These are phyloP conservation scores for Oscheius sp. DNA, from an alignment of 1,140 invertebrate genomes.

Conservation along the genomic window DNA sequence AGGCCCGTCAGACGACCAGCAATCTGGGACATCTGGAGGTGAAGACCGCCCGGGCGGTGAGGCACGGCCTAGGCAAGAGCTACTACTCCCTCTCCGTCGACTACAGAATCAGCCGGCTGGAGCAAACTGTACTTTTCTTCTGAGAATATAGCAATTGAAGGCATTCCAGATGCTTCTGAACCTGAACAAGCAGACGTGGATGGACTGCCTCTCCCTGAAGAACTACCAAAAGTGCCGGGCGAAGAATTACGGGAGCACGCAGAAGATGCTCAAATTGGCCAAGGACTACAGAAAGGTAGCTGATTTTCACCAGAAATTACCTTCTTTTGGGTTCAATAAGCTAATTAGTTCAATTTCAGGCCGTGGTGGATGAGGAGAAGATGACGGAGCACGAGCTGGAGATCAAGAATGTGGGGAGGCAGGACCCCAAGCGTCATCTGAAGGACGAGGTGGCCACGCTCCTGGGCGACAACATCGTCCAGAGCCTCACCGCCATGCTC, in stretches of 20 bases:
- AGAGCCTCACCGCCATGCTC: slow-evolving; percentile 95
- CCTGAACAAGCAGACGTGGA: slow-evolving; percentile 98
- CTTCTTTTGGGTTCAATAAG: slow-evolving; percentile 93
- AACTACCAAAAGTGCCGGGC: slow-evolving; percentile 92
- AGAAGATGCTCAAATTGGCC: slow-evolving; percentile 92
- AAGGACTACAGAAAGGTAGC: slow-evolving; percentile 98
- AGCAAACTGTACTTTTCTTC: slow-evolving; percentile 74
- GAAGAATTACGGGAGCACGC: slow-evolving; percentile 79
- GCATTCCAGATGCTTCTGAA: slow-evolving; percentile 85
- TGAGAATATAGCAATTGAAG: background rate
- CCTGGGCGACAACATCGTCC: slow-evolving; percentile 97
- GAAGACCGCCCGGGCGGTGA: slow-evolving; percentile 91
- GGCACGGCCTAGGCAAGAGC: slow-evolving; percentile 96
- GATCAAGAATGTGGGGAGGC: slow-evolving; percentile 99
- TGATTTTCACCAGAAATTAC: slow-evolving; percentile 99
- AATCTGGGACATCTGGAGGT: slow-evolving; percentile 98
- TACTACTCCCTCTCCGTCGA: slow-evolving; percentile 99
- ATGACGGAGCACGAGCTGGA: slow-evolving; percentile 98
- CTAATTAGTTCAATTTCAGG: too few relatives aligned
- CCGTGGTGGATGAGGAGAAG: slow-evolving; percentile 97
- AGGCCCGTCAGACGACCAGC: slow-evolving; percentile 96
- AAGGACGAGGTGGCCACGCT: slow-evolving; percentile 89
- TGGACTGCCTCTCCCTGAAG: slow-evolving; percentile 89
- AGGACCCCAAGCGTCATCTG: slow-evolving; percentile 98
- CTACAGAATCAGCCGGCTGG: slow-evolving; percentile 96